Conservation (phyloP, 2,888 invertebrate genomes). For the Sinotaia quadrata region DNA sequence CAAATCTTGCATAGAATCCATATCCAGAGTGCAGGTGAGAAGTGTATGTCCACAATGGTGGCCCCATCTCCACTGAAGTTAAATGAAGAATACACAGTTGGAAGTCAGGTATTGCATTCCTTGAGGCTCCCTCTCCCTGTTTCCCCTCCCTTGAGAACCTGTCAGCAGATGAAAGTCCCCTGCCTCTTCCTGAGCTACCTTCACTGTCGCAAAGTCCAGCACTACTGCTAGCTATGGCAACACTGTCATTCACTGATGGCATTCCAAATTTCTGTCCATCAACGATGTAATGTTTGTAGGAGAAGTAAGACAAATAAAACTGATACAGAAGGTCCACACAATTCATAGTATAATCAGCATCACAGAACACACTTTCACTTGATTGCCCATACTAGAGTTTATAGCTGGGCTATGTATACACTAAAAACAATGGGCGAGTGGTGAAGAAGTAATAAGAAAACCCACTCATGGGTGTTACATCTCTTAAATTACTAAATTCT, state of each 20-base stretch:
- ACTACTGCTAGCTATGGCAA: constrained; percentile 13
- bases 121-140: constrained; percentile 29
- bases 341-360: too few relatives aligned
- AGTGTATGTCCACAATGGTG: constrained; percentile 95
- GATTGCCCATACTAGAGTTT: too few relatives aligned
- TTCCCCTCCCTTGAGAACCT: constrained; percentile 21
- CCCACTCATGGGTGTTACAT: too few relatives aligned
- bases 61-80: constrained; percentile 95
- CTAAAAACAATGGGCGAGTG: too few relatives aligned
- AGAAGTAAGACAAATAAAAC: too few relatives aligned
- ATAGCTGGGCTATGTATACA: too few relatives aligned
- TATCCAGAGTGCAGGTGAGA: constrained; percentile 89
- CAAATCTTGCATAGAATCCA: too few relatives aligned
- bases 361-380: too few relatives aligned
- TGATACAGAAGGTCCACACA: too few relatives aligned
- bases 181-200: background rate
- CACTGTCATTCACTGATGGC: constrained; percentile 34
- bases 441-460: too few relatives aligned
- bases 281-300: too few relatives aligned
- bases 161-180: constrained; percentile 16
- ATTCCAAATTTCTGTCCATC: constrained; percentile 37
- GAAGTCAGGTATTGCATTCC: constrained; percentile 76
- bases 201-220: constrained; percentile 1
- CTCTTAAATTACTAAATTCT: too few relatives aligned
- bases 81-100: constrained; percentile 91